Evolutionary conservation across 2,113 vertebrate species (phyloP).

Genomic region (Phainopepla nitens): DNA sequence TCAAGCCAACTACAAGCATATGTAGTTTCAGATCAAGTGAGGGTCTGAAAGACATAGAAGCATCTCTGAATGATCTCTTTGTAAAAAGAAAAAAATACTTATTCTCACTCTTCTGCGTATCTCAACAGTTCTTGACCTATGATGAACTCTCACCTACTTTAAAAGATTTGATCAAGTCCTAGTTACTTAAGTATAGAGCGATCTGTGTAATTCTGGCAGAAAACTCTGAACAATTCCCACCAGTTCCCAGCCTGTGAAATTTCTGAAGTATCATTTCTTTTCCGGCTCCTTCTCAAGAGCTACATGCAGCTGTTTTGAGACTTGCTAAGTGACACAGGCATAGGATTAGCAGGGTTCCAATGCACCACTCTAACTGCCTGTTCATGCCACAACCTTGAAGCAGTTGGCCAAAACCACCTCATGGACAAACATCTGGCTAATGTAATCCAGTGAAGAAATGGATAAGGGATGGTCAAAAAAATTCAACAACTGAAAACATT

Average conservation of each 20-base stretch:
- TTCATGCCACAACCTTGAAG: neutral
- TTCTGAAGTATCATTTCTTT: neutral
- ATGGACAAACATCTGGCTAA: neutral
- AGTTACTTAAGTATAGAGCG: neutral
- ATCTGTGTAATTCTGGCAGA: neutral
- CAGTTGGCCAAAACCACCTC: neutral
- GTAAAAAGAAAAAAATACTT: neutral
- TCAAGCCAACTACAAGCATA: neutral
- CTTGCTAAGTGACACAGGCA: neutral
- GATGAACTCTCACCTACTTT: neutral
- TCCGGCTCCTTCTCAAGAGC: neutral
- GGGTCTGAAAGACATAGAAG: neutral
- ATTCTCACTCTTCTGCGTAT: neutral
- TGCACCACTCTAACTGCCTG: neutral
- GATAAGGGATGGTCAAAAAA: neutral
- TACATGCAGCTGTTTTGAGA: neutral
- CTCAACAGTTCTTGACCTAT: neutral
- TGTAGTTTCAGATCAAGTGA: neutral
- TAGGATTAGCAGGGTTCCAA: neutral
- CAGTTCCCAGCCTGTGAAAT: neutral
- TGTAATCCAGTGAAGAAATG: neutral
- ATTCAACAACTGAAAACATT: neutral
- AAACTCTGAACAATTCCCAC: neutral
- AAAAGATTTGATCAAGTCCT: neutral
- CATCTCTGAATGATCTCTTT: neutral